Base-by-base conservation (phyloP, 1,140 invertebrate genomes). In the Oncopeltus fasciatus region DNA sequence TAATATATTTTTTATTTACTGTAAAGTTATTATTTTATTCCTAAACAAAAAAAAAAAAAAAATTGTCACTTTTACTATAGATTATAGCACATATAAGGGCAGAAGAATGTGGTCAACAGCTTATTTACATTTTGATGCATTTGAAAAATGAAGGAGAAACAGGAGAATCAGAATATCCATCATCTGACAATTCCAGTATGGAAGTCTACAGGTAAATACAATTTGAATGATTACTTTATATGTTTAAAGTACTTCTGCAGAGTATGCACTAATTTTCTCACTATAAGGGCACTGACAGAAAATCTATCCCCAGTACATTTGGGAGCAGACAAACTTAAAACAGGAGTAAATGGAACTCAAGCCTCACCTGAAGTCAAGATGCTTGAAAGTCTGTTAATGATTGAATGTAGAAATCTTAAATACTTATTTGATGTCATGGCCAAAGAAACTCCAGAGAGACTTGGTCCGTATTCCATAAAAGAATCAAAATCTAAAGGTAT, bases 111-210 rank as follows among this genome's bases (percentile, higher is more conserved):
- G 67, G 64, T 29, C 64, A 67, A 49, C 57, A 61, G 18, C 46
- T 70, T 21, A 61, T 69, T 12, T 57, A 60, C 26, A 57, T 65
- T 29, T 31, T 70, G 27, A 62, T 69, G 64, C 60, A 70, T 33
- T 49, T 70, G 53, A 57, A 29, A 51, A 63, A 21, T 29, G 43
- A n/a, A 57, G 57, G 18, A 20, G 57, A 57, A 18, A 60, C 60
- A 26, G 56, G 51, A 21, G 47, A 63, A 27, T 31, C 60, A 18
- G 66, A 68, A 5, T 43, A 67, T 49, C 63, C 61, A 8, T 38
- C 57, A 57, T 65, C 64, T 5, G 67, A 70, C 31, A 67, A 69
- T 57, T 68, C 67, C 14, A 69, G 67, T 60, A 69, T 69, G 59
- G 67, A 69, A 53, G 65, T 70, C 21, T 70, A 68, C 60, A 67